Base-by-base conservation (phyloP, 2,113 vertebrate genomes). In the Pantherophis guttatus region DNA sequence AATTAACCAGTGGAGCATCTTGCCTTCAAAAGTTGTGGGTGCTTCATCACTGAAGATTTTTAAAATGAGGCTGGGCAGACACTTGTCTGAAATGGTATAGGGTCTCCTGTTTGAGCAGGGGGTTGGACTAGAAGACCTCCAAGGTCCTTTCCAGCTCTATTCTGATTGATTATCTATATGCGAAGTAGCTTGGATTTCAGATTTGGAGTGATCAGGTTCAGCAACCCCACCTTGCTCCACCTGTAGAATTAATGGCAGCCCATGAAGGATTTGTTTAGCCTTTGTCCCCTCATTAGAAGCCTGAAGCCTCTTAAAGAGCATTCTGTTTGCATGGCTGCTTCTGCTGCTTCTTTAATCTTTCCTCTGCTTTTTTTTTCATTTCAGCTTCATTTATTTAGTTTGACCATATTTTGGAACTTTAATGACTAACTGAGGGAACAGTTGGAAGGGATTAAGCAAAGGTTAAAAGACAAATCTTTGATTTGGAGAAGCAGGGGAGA, bases 341-440 rank as follows among this genome's bases (percentile, higher is more conserved):
- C 90, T 94, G 94, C 33, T 75, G 94, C 93, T 91, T 92, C 93
- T 96, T 96, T 96, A 96, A 97, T 96, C 93, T 96, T 96, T 94
- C 91, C 75, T 90, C 39, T 3, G 88, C 88, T 70, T 87, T 92
- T 54, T 92, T 90, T 54, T 92, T 90, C 90, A 92, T 95, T 96
- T 92, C 94, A 91, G 93, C 52, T 93, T 96, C 90, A 86, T 95
- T 97, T 95, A 95, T 95, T 93, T 92, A 95, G 94, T 96, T 96
- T 96, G 94, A 94, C 92, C 88, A 94, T 90, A 95, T 94, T 94
- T 94, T 94, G 87, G 88, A 94, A 87, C n/a, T 94, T 96, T 96
- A 97, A 95, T 95, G 93, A 94, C 70, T 94, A 75, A 48, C 15
- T 95, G 93, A 97, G 90, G 93, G 62, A 91, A 95, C 2, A 48